These are phyloP conservation scores for Ctenoplectra terminalis DNA, from an alignment of 1,140 invertebrate species.

Conservation along the genomic window DNA sequence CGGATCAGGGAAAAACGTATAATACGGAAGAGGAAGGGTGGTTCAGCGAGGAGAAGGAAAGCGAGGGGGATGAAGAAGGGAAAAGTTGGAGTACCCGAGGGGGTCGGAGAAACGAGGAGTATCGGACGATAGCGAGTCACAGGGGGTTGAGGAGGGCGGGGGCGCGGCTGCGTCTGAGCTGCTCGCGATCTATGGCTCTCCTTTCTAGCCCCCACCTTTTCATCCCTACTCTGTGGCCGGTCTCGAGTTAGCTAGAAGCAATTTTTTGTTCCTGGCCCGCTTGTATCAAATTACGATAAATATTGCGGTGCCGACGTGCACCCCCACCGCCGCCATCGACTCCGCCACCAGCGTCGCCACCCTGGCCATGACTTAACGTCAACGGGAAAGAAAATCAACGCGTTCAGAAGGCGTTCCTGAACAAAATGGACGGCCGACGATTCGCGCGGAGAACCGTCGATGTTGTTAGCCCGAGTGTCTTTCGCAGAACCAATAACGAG, in stretches of 20 bases:
- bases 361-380: conserved; percentile 59
- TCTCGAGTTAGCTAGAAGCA: conserved; percentile 61
- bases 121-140: conserved; percentile 73
- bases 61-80: conserved; percentile 22
- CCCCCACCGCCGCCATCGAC: conserved; percentile 50
- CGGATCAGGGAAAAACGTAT: conserved; percentile 52
- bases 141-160: conserved; percentile 61
- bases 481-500: background rate
- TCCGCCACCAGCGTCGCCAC: conserved; percentile 45
- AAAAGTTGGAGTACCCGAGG: conserved; percentile 59
- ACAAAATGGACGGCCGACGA: conserved; percentile 38
- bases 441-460: background rate
- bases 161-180: conserved; percentile 76
- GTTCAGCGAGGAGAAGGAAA: conserved; percentile 16
- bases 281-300: conserved; percentile 82
- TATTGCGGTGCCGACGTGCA: conserved; percentile 75
- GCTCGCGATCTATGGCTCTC: conserved; percentile 73
- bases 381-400: conserved; percentile 50
- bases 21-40: conserved; percentile 45
- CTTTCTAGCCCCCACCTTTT: conserved; percentile 56
- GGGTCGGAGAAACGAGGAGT: conserved; percentile 62
- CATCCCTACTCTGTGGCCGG: conserved; percentile 38
- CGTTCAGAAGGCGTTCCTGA: conserved; percentile 52
- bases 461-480: conserved; percentile 29
- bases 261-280: conserved; percentile 75